Conservation (phyloP, 2,888 invertebrate species). For the Lysandra coridon region DNA sequence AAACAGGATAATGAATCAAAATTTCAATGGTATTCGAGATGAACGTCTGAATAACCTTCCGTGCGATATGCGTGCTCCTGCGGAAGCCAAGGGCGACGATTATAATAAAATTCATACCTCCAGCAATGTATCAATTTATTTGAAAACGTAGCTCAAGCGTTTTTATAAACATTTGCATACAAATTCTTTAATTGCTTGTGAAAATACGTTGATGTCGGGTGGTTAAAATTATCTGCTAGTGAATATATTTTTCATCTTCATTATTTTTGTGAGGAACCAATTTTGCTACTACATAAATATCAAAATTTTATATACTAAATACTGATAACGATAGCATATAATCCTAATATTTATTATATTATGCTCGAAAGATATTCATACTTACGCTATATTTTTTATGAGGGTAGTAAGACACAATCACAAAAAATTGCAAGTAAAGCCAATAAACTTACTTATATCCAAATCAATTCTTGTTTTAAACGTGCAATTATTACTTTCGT, state of each 20-base stretch:
- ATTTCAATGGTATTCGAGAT: slow-evolving; percentile 23
- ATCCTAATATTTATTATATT: no score
- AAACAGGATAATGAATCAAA: slow-evolving; percentile 17
- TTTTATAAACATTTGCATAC: neutral
- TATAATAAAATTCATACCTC: slow-evolving; percentile 35
- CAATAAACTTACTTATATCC: neutral
- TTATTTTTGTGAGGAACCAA: no score
- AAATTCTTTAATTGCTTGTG: neutral
- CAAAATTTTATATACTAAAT: no score
- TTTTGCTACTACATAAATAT: no score
- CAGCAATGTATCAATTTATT: slow-evolving; percentile 20
- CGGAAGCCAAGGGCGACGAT: slow-evolving; percentile 61
- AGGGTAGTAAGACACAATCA: neutral
- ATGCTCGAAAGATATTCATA: no score
- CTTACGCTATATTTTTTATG: no score
- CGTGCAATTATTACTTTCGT: slow-evolving; percentile 7
- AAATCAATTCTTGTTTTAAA: neutral
- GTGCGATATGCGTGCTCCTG: slow-evolving; percentile 67
- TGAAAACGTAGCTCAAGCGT: slow-evolving; percentile 1
- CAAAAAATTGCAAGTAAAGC: neutral
- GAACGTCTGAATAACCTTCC: slow-evolving; percentile 29
- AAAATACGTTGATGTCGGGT: neutral
- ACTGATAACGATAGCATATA: no score
- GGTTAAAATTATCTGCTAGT: neutral
- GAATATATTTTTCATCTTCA: neutral